Evolutionary conservation across 2,888 invertebrate species (phyloP), one percentile per base, ranked within the genome.

Genomic region (Spisula subtruncata): DNA sequence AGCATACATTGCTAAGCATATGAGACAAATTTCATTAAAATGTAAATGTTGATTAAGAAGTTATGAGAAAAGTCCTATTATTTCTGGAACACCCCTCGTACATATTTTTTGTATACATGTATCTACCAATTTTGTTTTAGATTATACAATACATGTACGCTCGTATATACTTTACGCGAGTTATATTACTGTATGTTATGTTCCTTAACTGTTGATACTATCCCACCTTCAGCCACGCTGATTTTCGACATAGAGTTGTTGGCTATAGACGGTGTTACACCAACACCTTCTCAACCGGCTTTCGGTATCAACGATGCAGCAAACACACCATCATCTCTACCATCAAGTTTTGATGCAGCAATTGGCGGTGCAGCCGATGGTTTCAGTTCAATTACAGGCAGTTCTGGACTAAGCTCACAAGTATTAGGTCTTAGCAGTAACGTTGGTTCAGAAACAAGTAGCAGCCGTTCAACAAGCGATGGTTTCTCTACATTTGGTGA

Each of bases 161-260:
- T 41, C 41, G 8, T 5, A 2, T 41, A 41, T 41, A 41, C 41
- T 5, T 5, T 41, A 8, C 41, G 2, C 41, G 41, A 41, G 41
- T 41, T 41, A 41, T 8, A 56, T 20, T n/a, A n/a, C 56, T 20
- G 1, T n/a, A n/a, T n/a, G 60, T 60, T 20, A 60, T n/a, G n/a
- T 66, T n/a, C 89, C 88, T 91, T 91, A 91, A 89, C 89, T 32
- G 12, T 87, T 14, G 29, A 54, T 32, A 92, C 89, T 84, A 92
- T 92, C 18, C 92, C 92, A 25, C 87, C 86, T 20, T 81, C 84
- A 32, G 85, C 92, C 16, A 89, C 81, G 18, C 71, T 92, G 56
- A n/a, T 86, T 18, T 92, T 92, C 71, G 89, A 90, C 81, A 92
- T 92, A 81, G 92, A 92, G 80, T 25, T 92, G 75, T 16, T 92